A percentile compares a stretch with the other conserved stretches of the same genome.
phyloP scores from a whole-genome alignment of 64 coral and sea anemone genomes.

The Acropora yongei region DNA sequence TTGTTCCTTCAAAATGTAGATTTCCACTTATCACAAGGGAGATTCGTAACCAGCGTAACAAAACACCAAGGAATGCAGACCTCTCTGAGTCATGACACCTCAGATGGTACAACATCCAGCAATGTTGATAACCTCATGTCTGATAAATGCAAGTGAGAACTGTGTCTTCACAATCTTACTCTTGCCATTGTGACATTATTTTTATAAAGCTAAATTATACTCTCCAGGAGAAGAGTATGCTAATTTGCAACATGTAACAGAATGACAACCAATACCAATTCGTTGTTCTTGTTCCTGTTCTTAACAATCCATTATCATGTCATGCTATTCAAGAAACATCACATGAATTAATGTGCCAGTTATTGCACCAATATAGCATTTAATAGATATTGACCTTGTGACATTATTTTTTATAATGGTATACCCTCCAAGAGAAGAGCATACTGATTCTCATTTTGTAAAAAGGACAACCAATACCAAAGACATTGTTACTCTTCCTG shows the following conservation, averaged over 20 bases:
- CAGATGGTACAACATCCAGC: background rate
- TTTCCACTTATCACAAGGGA: slow-evolving; percentile 27
- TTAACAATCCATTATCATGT: too few species aligned
- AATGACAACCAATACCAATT: too few species aligned
- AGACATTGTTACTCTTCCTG: background rate
- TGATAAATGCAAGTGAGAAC: background rate
- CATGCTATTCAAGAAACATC: too few species aligned
- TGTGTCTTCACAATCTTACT: too few species aligned
- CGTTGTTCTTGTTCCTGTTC: too few species aligned
- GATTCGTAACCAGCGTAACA: slow-evolving; percentile 37
- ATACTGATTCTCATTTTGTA: background rate
- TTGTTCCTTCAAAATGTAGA: background rate
- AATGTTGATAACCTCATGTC: background rate
- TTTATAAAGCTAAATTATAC: too few species aligned
- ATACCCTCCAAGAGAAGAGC: background rate
- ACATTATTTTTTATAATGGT: background rate
- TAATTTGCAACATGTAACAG: too few species aligned
- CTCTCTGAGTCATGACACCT: background rate
- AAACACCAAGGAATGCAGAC: slow-evolving; percentile 3
- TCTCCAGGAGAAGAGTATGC: too few species aligned
- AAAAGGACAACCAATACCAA: background rate
- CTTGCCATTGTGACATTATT: too few species aligned
- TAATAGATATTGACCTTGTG: too few species aligned
- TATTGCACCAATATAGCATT: too few species aligned
- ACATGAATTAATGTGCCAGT: too few species aligned